Base-by-base conservation (phyloP, 2,113 vertebrate species). In the Mionectes macconnelli region DNA sequence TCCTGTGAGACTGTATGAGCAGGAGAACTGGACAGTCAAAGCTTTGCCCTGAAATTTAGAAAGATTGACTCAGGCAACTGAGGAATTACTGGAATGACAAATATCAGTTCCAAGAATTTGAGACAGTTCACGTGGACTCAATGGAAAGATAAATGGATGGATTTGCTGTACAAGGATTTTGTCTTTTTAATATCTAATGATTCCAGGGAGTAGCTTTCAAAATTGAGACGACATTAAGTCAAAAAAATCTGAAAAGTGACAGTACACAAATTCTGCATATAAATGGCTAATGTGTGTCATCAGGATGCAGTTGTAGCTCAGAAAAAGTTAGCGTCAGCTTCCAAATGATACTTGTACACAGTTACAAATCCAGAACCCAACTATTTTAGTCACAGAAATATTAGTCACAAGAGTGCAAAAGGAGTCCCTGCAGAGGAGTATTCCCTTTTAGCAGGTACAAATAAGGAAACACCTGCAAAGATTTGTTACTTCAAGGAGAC, bases 341-440 rank as follows among this genome's bases (percentile, higher is more conserved):
- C 95, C 96, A 94, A 93, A 90, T 93, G 75, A 90, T 80, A 76
- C 95, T 69, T 91, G 94, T 75, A 98, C 96, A 97, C 39, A 56
- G 84, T 96, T 97, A 97, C 72, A 97, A 97, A 97, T 96, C 96
- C 96, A 93, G 76, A 97, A 97, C 85, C 8, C 83, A 78, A 96
- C 90, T 60, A 79, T 49, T 76, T 94, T 97, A 95, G 93, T 97
- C 91, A 96, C 79, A 98, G 96, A 98, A 98, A 97, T 87, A 96
- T 98, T 97, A 98, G 96, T 98, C 97, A 98, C 92, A 85, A 94
- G 97, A 98, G 97, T 98, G 97, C 97, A 98, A 98, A 97, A 97
- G 95, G 84, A 97, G 97, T 97, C 96, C 97, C 97, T 98, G 98
- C 97, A 97, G 96, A 97, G 94, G 89, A 97, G 73, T 94, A 96